A percentile compares a stretch with the other conserved stretches of the same genome.
Evolutionary conservation across 2,113 vertebrate genomes (phyloP).

Genomic region (Menidia beryllina): DNA sequence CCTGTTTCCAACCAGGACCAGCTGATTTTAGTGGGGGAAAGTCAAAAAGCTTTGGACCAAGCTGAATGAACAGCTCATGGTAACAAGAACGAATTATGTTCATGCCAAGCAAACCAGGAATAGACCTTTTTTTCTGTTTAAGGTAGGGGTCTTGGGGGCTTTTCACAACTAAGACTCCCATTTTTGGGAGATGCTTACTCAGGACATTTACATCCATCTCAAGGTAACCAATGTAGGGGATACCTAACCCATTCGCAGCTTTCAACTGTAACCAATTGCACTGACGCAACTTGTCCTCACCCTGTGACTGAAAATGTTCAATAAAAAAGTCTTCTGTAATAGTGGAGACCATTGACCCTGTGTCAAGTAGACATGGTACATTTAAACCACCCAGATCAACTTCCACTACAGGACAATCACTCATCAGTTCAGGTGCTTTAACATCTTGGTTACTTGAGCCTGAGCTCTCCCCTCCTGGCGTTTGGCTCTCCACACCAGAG

Average conservation of each 20-base stretch:
- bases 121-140: neutral
- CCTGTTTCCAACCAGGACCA: too few relatives aligned
- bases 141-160: neutral
- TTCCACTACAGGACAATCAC: neutral
- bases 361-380: too few relatives aligned
- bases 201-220: neutral
- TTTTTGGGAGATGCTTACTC: neutral
- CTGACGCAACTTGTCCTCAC: neutral
- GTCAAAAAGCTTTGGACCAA: neutral
- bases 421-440: neutral
- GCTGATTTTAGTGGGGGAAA: too few relatives aligned
- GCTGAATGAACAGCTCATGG: too few relatives aligned
- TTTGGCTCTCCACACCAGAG: neutral
- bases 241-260: neutral
- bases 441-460: neutral
- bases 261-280: neutral
- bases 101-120: too few relatives aligned
- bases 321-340: neutral
- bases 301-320: neutral
- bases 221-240: neutral
- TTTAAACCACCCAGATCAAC: neutral
- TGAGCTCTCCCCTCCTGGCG: neutral
- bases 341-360: neutral
- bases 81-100: too few relatives aligned
- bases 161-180: neutral